Percentiles rank a stretch among this genome's conserved stretches.
phyloP scores from a whole-genome alignment of 2,113 vertebrate species.

The Brienomyrus brachyistius region DNA sequence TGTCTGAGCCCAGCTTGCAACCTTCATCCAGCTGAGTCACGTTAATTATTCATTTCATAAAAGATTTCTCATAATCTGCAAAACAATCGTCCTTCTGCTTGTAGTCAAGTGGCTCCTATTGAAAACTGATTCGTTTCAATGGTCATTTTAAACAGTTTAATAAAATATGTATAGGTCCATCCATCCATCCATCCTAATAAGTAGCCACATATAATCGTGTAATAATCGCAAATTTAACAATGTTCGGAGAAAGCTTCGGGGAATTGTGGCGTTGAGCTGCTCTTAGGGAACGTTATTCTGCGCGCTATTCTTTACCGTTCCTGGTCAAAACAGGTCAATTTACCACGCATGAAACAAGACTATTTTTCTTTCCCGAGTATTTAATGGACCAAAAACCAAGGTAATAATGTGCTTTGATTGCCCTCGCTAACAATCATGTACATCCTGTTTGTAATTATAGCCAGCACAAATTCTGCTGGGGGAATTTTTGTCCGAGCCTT shows the following conservation, averaged over 20 bases:
- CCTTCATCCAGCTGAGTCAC: not conserved
- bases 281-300: not conserved
- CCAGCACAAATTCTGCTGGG: not conserved
- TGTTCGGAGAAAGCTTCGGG: not conserved
- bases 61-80: not conserved
- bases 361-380: not conserved
- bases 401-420: slow-evolving; percentile 1
- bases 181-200: not conserved
- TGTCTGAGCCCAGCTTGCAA: not conserved
- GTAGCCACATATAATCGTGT: not conserved
- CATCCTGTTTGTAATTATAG: not conserved
- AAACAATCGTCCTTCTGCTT: not conserved
- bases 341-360: not conserved
- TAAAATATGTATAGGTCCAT: not conserved
- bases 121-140: not conserved
- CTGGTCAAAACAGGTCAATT: not conserved
- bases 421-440: not conserved
- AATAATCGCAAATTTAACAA: not conserved
- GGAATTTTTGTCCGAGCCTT: not conserved
- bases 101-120: not conserved
- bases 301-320: not conserved
- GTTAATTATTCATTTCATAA: not conserved
- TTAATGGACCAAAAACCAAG: not conserved
- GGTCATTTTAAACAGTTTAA: not conserved
- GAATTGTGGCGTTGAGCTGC: not conserved